Evolutionary conservation across 2,797 vertebrate species (phyloP).

Genomic region (Peromyscus eremicus): DNA sequence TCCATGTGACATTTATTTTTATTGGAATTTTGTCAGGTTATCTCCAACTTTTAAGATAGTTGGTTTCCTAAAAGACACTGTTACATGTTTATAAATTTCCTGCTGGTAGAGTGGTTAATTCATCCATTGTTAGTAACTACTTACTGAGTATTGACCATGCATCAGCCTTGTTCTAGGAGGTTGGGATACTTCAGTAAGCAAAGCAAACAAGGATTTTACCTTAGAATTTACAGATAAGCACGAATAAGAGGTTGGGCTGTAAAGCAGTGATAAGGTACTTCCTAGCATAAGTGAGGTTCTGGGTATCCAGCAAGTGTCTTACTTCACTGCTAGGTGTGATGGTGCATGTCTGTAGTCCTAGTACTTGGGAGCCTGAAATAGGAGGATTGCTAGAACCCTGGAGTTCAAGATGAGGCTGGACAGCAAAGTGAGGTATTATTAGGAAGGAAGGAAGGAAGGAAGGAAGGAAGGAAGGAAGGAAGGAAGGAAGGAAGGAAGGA

Average conservation of each 20-base stretch:
- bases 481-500: no score
- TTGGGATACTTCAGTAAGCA: neutral
- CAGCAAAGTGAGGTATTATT: neutral
- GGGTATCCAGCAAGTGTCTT: neutral
- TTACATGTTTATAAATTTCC: neutral
- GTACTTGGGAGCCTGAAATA: neutral
- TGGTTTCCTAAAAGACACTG: slow-evolving; percentile 11
- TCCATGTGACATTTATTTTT: slow-evolving; percentile 26
- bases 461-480: no score
- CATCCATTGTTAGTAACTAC: neutral
- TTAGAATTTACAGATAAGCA: slow-evolving; percentile 40
- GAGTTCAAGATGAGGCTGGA: neutral
- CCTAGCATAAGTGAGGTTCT: no score
- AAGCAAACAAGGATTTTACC: neutral
- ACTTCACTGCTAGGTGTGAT: neutral
- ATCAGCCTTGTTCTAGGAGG: neutral
- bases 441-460: neutral
- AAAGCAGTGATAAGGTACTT: neutral
- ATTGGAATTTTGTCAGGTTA: slow-evolving; percentile 42
- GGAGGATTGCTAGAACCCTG: neutral
- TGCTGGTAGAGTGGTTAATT: neutral
- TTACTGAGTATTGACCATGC: neutral
- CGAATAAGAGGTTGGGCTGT: neutral
- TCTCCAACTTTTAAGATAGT: neutral
- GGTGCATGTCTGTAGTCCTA: neutral